Base-by-base conservation (phyloP, 2,113 vertebrate genomes). In the Paraplagusia blochii region DNA sequence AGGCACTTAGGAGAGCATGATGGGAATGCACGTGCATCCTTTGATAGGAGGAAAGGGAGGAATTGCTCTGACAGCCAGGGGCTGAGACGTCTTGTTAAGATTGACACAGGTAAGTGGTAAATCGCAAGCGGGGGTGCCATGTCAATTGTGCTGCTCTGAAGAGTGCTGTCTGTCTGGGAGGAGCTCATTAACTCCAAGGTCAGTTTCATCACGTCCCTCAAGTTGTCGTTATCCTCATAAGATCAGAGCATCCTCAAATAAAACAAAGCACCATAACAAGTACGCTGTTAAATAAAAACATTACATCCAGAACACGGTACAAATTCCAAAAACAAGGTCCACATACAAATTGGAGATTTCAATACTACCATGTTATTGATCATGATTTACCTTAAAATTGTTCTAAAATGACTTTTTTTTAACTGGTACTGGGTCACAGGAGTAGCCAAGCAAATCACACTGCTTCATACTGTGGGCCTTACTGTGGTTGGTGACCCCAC, bases 101-200 rank as follows among this genome's bases (percentile, higher is more conserved):
- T 77, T 88, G 88, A 86, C 83, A 87, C 76, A 80, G 72, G 82
- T 88, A 89, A 88, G 84, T 84, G 77, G 82, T 62, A 52, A 67
- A 70, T 55, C 43, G 44, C 62, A 67, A 68, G 68, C 67, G 51
- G 58, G 70, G 77, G 69, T 69, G 62, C 66, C 36, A 29, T 86
- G 85, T 82, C 81, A 87, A 83, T 87, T 86, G 86, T 62, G 36
- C 50, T 54, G 52, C 62, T 74, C 48, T 50, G 52, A 70, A 53
- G 46, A 65, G 55, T 15, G 29, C 60, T 79, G 65, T 72, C 80
- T 71, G 72, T 86, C 75, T 73, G 58, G 61, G 72, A 80, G 79
- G 82, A 85, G 78, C 84, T 85, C 84, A 89, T 91, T 91, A 91
- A 86, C 85, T 87, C 80, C 68, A 74, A 82, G 85, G 86, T 90